phyloP scores from a whole-genome alignment of 2,113 vertebrate genomes.

The Glaucomys volans region DNA sequence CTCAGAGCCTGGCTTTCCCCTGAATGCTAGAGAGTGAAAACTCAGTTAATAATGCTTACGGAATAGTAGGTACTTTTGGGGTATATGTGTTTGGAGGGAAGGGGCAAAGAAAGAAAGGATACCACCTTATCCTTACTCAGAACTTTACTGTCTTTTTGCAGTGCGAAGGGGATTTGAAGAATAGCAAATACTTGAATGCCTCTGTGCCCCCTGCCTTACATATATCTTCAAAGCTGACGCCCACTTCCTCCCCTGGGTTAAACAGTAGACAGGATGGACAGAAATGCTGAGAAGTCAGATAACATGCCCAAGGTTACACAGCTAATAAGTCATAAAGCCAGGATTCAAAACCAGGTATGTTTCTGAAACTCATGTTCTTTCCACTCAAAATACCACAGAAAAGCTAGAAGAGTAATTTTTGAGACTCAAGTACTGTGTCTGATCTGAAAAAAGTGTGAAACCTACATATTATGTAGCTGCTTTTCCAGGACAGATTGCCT shows the following conservation, averaged over 20 bases:
- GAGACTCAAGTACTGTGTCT: neutral
- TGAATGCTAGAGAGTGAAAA: constrained; percentile 16
- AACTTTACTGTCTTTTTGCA: constrained; percentile 14
- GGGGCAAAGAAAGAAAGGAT: neutral
- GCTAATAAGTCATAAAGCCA: neutral
- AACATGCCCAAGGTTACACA: neutral
- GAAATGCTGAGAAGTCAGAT: neutral
- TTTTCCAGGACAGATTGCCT: neutral
- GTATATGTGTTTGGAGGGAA: neutral
- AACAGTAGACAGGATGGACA: neutral
- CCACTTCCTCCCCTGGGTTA: neutral
- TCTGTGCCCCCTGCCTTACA: neutral
- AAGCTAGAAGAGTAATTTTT: neutral
- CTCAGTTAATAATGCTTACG: neutral
- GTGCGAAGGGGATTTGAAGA: neutral
- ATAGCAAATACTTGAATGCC: neutral
- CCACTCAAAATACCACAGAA: neutral
- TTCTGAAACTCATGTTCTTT: neutral
- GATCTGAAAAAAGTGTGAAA: neutral
- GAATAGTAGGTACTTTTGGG: neutral
- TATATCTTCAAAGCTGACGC: neutral
- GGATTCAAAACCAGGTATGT: neutral
- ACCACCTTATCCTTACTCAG: neutral
- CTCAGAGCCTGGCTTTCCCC: neutral
- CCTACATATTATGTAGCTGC: neutral